These are phyloP conservation scores for Rousettus madagascariensis DNA, from an alignment of 2,797 vertebrate genomes.

Conservation along the genomic window DNA sequence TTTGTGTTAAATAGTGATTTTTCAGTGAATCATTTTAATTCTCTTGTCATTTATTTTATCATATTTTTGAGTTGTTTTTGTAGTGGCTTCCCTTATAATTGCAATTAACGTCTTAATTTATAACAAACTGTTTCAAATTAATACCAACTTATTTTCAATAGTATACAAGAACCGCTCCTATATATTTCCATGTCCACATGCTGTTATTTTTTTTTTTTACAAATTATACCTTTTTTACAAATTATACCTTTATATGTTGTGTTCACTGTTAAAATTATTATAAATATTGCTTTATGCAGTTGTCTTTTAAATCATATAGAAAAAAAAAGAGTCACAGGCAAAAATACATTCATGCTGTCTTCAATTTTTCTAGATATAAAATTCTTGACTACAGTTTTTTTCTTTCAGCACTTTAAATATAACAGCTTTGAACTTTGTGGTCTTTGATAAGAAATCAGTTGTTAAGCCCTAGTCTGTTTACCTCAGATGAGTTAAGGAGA, in stretches of 20 bases:
- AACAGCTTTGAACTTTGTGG: background rate
- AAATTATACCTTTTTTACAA: background rate
- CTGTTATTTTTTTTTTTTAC: background rate
- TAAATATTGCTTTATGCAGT: background rate
- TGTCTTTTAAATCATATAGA: background rate
- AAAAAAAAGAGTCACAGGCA: background rate
- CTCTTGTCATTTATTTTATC: background rate
- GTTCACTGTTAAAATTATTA: background rate
- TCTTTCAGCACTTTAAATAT: background rate
- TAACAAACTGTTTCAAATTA: background rate
- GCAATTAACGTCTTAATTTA: background rate
- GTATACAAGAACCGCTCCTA: background rate
- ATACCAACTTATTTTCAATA: background rate
- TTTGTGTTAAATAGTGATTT: background rate
- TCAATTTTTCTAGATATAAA: background rate
- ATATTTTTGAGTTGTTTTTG: background rate
- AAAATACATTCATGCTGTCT: background rate
- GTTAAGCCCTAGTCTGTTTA: background rate
- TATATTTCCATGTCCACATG: background rate
- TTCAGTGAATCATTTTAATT: background rate
- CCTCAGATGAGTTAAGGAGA: background rate
- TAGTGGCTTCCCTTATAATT: background rate
- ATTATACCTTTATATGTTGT: background rate
- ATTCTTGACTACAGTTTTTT: background rate
- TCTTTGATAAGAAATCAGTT: background rate